Percentiles rank a stretch among this genome's conserved stretches.
Conservation (phyloP, 2,797 vertebrate species). For the Neosalanx taihuensis region DNA sequence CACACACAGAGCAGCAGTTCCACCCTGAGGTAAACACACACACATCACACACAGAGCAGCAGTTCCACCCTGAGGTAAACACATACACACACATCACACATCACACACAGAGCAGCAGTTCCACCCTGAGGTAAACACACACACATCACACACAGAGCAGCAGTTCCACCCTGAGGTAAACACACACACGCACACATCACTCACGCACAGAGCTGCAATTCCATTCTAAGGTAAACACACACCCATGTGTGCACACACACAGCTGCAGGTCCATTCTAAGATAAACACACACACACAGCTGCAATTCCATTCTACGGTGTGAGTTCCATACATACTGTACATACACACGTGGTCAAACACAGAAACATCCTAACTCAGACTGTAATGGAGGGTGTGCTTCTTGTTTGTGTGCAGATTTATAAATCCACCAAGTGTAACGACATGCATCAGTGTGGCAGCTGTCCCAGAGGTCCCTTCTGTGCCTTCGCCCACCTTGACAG, state of each 20-base stretch:
- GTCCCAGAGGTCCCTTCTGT: constrained; percentile 97
- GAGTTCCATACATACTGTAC: not conserved
- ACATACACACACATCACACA: not conserved
- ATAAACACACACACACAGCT: not conserved
- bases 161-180: not conserved
- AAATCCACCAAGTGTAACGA: constrained; percentile 99
- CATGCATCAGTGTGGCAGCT: constrained; percentile 98
- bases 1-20: constrained; percentile 46
- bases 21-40: constrained; percentile 71
- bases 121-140: constrained; percentile 72
- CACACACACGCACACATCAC: not conserved
- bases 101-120: constrained; percentile 76
- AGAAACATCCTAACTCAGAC: not conserved
- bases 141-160: too few relatives aligned
- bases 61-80: not conserved
- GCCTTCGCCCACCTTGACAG: constrained; percentile 98
- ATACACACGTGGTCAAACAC: too few relatives aligned
- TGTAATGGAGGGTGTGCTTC: not conserved
- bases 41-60: too few relatives aligned
- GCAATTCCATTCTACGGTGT: not conserved
- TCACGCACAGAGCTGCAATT: not conserved
- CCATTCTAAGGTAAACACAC: not conserved
- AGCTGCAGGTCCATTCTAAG: not conserved
- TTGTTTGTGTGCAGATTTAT: constrained; percentile 82
- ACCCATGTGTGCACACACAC: too few relatives aligned